These are phyloP conservation scores for Thera obeliscata DNA, from an alignment of 2,888 invertebrate species.

Conservation along the genomic window DNA sequence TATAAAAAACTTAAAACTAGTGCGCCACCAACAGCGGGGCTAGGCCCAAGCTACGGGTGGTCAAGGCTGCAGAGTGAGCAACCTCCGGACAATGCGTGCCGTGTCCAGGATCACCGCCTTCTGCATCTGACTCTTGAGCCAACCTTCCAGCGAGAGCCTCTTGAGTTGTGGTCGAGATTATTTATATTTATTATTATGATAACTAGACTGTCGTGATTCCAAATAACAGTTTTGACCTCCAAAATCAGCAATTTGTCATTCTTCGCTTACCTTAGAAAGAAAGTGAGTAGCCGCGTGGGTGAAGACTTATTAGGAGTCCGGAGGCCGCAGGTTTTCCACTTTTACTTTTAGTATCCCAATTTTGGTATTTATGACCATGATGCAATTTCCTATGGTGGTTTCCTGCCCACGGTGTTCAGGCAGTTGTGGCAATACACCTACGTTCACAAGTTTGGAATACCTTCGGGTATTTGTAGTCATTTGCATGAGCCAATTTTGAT, in stretches of 20 bases:
- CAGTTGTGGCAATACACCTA: constrained; percentile 17
- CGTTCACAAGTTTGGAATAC: background rate
- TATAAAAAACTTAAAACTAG: no score
- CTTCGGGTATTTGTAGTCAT: background rate
- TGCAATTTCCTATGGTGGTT: constrained; percentile 30
- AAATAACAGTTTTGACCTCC: constrained; percentile 42
- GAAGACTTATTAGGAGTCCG: constrained; percentile 44
- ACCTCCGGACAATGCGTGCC: no score
- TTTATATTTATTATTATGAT: background rate
- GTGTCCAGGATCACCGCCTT: no score
- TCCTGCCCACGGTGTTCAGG: constrained; percentile 24
- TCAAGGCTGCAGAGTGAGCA: no score
- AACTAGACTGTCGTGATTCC: constrained; percentile 22
- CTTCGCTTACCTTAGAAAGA: constrained; percentile 38
- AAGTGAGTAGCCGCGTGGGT: constrained; percentile 45
- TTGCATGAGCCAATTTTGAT: background rate
- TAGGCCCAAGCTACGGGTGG: no score
- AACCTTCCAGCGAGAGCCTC: no score
- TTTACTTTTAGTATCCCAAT: constrained; percentile 65
- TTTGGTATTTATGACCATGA: constrained; percentile 39
- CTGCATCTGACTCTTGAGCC: no score
- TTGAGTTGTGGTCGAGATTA: background rate
- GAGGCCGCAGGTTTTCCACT: constrained; percentile 52
- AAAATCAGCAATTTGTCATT: constrained; percentile 29
- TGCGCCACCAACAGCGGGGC: no score